Base-by-base conservation (phyloP, 2,113 vertebrate genomes). In the Chaenogobius annularis region DNA sequence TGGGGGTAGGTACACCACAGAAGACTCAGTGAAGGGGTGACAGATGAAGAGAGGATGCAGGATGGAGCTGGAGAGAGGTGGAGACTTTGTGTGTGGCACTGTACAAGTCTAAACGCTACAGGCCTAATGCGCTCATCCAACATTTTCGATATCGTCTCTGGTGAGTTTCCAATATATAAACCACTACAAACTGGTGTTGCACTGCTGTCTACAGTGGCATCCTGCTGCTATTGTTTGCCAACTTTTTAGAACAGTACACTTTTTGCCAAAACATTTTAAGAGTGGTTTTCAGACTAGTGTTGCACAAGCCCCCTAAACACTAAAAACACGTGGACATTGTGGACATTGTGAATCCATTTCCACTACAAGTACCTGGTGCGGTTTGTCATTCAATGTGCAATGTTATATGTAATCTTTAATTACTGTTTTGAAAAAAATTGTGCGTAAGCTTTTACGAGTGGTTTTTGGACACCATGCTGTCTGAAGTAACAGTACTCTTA, bases 1-100 rank as follows among this genome's bases (percentile, higher is more conserved):
- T 91, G 85, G 83, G 84, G 82, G 47, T 43, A 26, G 73, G 72
- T 46, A 74, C 69, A 85, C 76, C 78, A 84, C 78, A 85, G 82
- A 88, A 87, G 77, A 86, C 78, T 22, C 64, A 71, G 66, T 17
- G 58, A 74, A n/a, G 61, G 58, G 78, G 66, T 72, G 75, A 78
- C 61, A 72, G 43, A 46, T 26, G 35, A 52, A 52, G 31, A 10
- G 59, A 76, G 66, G 22, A 79, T 14, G 70, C 0, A 23, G 14
- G 10, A 19, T 48, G 70, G 79, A 71, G 69, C n/a, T 56, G 74
- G 71, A 72, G 20, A 65, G 61, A 61, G 14, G 54, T 73, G n/a
- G 63, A 64, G n/a, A 35, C 69, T 65, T 40, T 40, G 50, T 74
- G 78, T 69, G 58, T 66, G 43, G 56, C 59, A 50, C 75, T 69